These are phyloP conservation scores for Serrognathus titanus DNA, from an alignment of 2,888 invertebrate genomes.

Conservation along the genomic window DNA sequence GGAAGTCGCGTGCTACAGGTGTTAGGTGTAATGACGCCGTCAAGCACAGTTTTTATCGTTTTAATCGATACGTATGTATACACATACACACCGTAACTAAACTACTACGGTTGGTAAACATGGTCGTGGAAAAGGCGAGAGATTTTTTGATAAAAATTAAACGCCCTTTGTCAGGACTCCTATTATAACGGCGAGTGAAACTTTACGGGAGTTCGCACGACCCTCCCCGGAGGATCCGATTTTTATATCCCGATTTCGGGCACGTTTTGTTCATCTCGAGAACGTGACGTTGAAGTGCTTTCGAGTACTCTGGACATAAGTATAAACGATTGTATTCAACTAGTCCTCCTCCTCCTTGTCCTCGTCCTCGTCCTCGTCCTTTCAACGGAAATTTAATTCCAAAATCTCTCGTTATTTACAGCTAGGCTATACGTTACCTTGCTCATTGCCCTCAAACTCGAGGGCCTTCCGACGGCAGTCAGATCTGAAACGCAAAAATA, in stretches of 20 bases:
- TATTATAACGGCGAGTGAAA: not conserved
- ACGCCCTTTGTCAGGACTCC: not conserved
- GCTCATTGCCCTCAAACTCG: slow-evolving; percentile 42
- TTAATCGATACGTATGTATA: slow-evolving; percentile 20
- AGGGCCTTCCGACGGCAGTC: slow-evolving; percentile 38
- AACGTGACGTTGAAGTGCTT: slow-evolving; percentile 39
- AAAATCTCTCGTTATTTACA: too few species aligned
- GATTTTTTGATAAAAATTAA: not conserved
- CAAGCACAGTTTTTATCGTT: slow-evolving; percentile 35
- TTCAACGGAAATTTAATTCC: too few species aligned
- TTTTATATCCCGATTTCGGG: slow-evolving; percentile 43
- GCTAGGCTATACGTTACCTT: slow-evolving; percentile 28
- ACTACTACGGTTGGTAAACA: slow-evolving; percentile 1
- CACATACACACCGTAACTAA: slow-evolving; percentile 10
- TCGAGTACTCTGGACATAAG: slow-evolving; percentile 20
- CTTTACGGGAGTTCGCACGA: not conserved
- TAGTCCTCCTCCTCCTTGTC: too few species aligned
- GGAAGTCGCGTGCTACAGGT: slow-evolving; percentile 47
- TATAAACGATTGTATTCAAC: not conserved
- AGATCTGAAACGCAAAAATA: slow-evolving; percentile 41
- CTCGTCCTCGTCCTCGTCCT: too few species aligned
- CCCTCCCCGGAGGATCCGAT: slow-evolving; percentile 36
- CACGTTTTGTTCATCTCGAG: slow-evolving; percentile 39
- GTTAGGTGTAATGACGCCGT: slow-evolving; percentile 41
- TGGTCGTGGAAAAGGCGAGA: not conserved